Percentiles rank a stretch among this genome's conserved stretches.
phyloP scores from a whole-genome alignment of 2,797 vertebrate genomes.

The Urosaurus nigricauda region DNA sequence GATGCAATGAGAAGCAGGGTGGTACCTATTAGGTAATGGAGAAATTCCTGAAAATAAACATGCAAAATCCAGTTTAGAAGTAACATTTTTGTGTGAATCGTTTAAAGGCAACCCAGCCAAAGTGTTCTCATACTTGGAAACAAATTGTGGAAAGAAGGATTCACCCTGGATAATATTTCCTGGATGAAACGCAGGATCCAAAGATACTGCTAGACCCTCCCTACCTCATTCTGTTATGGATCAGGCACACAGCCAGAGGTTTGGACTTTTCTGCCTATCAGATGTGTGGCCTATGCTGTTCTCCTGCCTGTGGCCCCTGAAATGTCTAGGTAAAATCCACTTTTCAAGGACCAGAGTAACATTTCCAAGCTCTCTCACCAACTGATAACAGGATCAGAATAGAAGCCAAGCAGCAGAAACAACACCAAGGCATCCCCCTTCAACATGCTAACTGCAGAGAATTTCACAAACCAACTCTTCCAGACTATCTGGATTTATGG shows the following conservation, averaged over 20 bases:
- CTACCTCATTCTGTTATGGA: background rate
- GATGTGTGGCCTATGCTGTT: background rate
- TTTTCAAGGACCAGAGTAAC: too few species aligned
- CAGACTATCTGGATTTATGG: background rate
- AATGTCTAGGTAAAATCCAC: too few species aligned
- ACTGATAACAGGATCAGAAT: too few species aligned
- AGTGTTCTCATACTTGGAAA: background rate
- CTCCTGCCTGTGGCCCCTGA: too few species aligned
- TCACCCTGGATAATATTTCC: background rate
- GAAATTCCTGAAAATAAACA: conserved; percentile 87
- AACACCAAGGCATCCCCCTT: background rate
- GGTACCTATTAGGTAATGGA: conserved; percentile 90
- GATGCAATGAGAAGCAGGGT: conserved; percentile 90
- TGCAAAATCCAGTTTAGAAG: conserved; percentile 41
- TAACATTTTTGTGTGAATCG: conserved; percentile 9
- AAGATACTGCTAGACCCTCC: background rate
- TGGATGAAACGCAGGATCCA: background rate
- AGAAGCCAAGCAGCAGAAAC: background rate
- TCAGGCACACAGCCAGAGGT: background rate
- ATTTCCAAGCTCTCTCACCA: too few species aligned
- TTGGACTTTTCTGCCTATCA: background rate
- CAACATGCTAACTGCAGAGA: background rate
- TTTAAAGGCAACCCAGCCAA: background rate
- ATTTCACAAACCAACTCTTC: background rate
- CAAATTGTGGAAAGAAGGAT: background rate